Conservation (phyloP, 2,113 vertebrate species). For the Sigmodon hispidus region DNA sequence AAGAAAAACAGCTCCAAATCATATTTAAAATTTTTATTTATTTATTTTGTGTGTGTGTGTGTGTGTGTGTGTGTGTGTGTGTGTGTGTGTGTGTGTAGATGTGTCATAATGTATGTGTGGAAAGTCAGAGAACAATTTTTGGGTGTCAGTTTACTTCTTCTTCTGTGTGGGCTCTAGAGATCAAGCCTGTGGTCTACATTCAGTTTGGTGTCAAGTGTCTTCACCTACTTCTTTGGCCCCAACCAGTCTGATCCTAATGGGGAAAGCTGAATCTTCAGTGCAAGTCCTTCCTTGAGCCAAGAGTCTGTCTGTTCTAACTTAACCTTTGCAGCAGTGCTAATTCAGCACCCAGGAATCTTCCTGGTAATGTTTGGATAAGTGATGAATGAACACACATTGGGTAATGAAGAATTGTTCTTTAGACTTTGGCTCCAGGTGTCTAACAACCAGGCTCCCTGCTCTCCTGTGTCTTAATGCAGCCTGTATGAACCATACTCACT, state of each 20-base stretch:
- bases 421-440: not conserved
- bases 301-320: not conserved
- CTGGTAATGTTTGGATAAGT: not conserved
- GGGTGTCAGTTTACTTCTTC: not conserved
- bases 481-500: accelerated
- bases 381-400: not conserved
- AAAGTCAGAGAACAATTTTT: not conserved
- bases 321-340: not conserved
- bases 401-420: not conserved
- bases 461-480: no score
- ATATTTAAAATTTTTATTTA: not conserved
- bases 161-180: no score
- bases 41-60: not conserved
- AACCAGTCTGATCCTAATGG: not conserved
- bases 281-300: not conserved
- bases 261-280: not conserved
- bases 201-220: not conserved
- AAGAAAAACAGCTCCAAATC: not conserved
- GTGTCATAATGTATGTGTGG: not conserved
- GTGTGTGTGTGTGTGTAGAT: not conserved
- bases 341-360: not conserved
- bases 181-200: not conserved
- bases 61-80: not conserved
- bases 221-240: not conserved
- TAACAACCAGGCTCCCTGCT: not conserved